Percentiles rank a stretch among this genome's conserved stretches.
Conservation (phyloP, 2,797 vertebrate genomes). For the Fratercula arctica region DNA sequence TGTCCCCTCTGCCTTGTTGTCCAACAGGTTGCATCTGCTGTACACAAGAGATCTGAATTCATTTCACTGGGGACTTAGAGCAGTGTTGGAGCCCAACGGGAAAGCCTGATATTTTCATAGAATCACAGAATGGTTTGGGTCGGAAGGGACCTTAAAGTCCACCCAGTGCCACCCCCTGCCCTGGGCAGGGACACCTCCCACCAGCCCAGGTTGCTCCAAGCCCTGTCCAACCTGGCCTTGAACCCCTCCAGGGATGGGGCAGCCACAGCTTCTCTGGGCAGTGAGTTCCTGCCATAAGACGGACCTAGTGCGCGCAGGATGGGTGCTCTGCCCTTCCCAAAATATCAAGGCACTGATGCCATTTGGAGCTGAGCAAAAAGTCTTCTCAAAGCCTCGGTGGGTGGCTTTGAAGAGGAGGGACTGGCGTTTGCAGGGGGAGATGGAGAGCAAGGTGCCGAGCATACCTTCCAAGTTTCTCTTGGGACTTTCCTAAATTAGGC, state of each 20-base stretch:
- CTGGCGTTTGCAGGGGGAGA: not conserved
- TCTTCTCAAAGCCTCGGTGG: not conserved
- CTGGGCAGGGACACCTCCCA: too few relatives aligned
- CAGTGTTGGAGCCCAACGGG: not conserved
- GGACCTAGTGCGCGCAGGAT: rapidly evolving
- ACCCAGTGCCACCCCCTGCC: too few relatives aligned
- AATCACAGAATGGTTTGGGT: too few relatives aligned
- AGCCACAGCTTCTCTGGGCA: too few relatives aligned
- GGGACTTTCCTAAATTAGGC: not conserved
- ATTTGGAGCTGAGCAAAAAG: not conserved
- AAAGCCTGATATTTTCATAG: not conserved
- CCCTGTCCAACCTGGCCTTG: too few relatives aligned
- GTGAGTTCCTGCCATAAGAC: rapidly evolving
- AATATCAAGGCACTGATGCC: not conserved
- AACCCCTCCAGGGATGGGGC: too few relatives aligned
- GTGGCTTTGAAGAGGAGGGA: not conserved
- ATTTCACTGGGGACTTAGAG: not conserved
- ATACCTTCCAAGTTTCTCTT: not conserved
- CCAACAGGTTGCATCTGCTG: not conserved
- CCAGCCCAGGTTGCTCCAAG: too few relatives aligned
- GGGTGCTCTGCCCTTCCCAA: not conserved
- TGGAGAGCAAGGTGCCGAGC: not conserved
- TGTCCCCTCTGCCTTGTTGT: not conserved
- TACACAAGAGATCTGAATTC: rapidly evolving
- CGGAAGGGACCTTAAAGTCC: too few relatives aligned